Conservation (phyloP, 1,140 invertebrate genomes). For the Tribolium madens region DNA sequence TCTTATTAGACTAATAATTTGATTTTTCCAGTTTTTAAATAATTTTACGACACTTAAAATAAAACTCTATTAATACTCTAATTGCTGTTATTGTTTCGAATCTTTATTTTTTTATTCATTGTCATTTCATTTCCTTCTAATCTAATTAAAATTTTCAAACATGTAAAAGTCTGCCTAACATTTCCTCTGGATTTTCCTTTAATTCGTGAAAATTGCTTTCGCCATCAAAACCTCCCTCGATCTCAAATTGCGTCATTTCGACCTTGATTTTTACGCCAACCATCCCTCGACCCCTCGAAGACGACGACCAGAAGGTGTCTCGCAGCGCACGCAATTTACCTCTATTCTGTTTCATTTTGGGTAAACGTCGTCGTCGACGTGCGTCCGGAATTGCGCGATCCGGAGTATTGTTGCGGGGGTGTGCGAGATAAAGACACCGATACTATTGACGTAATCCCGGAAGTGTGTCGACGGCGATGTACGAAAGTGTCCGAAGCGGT, state of each 20-base stretch:
- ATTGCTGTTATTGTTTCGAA: neutral
- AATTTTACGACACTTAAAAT: neutral
- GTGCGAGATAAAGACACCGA: constrained; percentile 42
- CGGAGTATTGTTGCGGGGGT: constrained; percentile 49
- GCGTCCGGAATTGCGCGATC: neutral
- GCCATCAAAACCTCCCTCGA: constrained; percentile 9
- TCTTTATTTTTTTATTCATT: neutral
- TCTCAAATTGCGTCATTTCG: constrained; percentile 28
- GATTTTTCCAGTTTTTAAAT: neutral
- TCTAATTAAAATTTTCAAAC: too few relatives aligned
- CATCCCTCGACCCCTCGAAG: neutral
- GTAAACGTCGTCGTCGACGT: neutral
- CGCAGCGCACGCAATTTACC: neutral
- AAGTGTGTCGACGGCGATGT: constrained; percentile 20
- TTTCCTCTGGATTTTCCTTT: too few relatives aligned
- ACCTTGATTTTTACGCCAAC: constrained; percentile 13
- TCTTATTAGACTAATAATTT: too few relatives aligned
- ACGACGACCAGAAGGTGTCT: neutral
- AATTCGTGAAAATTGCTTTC: neutral
- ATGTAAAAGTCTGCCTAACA: too few relatives aligned
- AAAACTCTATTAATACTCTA: neutral
- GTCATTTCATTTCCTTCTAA: too few relatives aligned
- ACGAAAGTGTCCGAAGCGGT: constrained; percentile 42
- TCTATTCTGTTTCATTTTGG: neutral
- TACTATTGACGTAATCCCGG: constrained; percentile 56